These are phyloP conservation scores for Forbesichthys papilliferus DNA, from an alignment of 2,113 vertebrate genomes.

Conservation along the genomic window DNA sequence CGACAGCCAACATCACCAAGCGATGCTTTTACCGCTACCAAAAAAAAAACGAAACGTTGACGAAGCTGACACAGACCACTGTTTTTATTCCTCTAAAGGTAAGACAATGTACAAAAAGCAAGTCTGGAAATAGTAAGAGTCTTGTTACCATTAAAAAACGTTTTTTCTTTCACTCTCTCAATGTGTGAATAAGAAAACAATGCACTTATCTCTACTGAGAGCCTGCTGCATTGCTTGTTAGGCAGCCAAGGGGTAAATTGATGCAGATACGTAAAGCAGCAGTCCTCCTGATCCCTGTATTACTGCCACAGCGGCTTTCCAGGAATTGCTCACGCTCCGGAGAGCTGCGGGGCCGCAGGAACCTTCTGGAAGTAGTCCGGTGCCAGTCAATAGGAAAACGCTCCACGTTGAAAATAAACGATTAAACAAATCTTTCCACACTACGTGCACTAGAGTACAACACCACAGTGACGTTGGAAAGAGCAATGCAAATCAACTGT, in stretches of 20 bases:
- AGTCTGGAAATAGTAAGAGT: constrained; percentile 77
- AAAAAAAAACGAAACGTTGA: constrained; percentile 64
- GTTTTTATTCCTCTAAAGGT: constrained; percentile 73
- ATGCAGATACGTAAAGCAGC: constrained; percentile 67
- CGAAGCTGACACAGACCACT: constrained; percentile 72
- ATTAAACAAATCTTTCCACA: constrained; percentile 65
- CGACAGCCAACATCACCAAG: constrained; percentile 62
- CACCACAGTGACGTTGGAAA: constrained; percentile 60
- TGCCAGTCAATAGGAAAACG: constrained; percentile 49
- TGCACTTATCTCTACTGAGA: constrained; percentile 77
- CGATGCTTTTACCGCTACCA: constrained; percentile 62
- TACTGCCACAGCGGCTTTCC: constrained; percentile 55
- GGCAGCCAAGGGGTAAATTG: constrained; percentile 69
- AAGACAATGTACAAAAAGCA: constrained; percentile 83
- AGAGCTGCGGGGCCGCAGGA: constrained; percentile 42
- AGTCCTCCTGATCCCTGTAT: constrained; percentile 58
- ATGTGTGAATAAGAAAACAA: constrained; percentile 75
- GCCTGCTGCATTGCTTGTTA: constrained; percentile 66
- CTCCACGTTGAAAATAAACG: constrained; percentile 43
- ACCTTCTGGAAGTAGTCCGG: constrained; percentile 48
- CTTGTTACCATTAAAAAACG: constrained; percentile 74
- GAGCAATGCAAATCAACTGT: constrained; percentile 38
- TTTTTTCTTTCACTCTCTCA: constrained; percentile 20
- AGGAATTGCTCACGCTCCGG: constrained; percentile 52
- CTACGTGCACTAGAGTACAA: constrained; percentile 70